These are phyloP conservation scores for Pocillopora grandis DNA, from an alignment of 92 coral and sea anemone genomes.

Conservation along the genomic window DNA sequence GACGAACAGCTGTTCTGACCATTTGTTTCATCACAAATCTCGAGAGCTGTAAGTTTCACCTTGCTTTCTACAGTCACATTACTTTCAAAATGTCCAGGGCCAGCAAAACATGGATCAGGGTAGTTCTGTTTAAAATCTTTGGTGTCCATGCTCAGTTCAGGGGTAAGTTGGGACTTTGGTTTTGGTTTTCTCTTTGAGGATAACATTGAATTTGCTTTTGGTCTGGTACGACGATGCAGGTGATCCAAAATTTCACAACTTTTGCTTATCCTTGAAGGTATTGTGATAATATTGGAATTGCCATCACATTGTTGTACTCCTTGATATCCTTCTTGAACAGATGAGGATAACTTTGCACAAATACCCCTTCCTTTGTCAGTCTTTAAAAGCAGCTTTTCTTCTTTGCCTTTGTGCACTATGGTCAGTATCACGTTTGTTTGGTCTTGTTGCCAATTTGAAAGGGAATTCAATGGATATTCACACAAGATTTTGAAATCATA, in stretches of 20 bases:
- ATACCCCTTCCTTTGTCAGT: conserved; percentile 22
- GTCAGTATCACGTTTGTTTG: neutral
- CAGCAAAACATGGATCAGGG: neutral
- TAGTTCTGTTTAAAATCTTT: neutral
- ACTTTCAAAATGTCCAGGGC: neutral
- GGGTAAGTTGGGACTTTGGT: neutral
- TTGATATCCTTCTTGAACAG: neutral
- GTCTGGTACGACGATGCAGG: neutral
- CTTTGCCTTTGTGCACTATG: neutral
- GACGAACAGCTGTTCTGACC: neutral
- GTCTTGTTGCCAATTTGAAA: too few species aligned
- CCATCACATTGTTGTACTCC: neutral
- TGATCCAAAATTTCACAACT: neutral
- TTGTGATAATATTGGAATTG: conserved; percentile 17
- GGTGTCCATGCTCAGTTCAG: too few species aligned
- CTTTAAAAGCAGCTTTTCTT: conserved; percentile 6
- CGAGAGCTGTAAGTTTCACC: neutral
- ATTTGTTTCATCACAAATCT: neutral
- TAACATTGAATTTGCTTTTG: neutral
- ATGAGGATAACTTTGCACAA: conserved; percentile 9
- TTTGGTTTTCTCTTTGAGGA: neutral
- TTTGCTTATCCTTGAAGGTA: conserved; percentile 4
- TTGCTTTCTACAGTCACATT: neutral
- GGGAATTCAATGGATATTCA: conserved; percentile 29
- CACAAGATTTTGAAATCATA: conserved; percentile 17